phyloP scores from a whole-genome alignment of 2,888 invertebrate genomes.

The Caenorhabditis sp. region DNA sequence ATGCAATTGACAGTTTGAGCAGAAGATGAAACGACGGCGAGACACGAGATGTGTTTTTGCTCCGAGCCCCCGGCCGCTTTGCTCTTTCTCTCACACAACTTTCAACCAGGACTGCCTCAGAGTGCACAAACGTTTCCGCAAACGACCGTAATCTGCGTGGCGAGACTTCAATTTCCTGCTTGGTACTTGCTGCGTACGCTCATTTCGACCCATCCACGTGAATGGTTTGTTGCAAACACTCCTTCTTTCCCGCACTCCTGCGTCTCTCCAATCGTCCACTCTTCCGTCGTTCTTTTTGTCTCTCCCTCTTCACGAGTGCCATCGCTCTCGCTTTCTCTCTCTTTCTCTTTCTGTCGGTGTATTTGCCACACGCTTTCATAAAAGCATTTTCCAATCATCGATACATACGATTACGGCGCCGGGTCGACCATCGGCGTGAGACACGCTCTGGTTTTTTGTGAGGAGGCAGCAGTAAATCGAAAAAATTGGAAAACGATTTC shows the following conservation, averaged over 20 bases:
- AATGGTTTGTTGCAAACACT: constrained; percentile 5
- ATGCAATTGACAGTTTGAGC: constrained; percentile 50
- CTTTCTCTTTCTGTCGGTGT: neutral
- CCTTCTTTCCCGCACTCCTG: neutral
- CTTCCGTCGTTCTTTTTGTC: constrained; percentile 19
- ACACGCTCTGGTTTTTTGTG: constrained; percentile 29
- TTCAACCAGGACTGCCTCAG: constrained; percentile 10
- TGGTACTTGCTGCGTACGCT: neutral
- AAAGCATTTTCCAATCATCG: constrained; percentile 23
- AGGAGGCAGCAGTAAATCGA: neutral
- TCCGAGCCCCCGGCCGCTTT: neutral
- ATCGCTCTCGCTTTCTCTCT: constrained; percentile 3
- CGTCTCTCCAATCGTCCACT: neutral
- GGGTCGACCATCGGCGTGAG: neutral
- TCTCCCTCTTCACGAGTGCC: neutral
- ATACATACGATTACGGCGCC: constrained; percentile 23
- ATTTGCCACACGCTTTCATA: constrained; percentile 12
- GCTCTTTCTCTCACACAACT: constrained; percentile 19
- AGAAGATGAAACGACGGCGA: constrained; percentile 22
- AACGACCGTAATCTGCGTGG: constrained; percentile 27
- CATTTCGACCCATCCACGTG: constrained; percentile 12
- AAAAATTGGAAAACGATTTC: constrained; percentile 20
- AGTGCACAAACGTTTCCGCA: neutral
- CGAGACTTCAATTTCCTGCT: neutral
- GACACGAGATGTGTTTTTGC: constrained; percentile 36